phyloP scores from a whole-genome alignment of 2,888 invertebrate species.

The Ectropis crepuscularia region DNA sequence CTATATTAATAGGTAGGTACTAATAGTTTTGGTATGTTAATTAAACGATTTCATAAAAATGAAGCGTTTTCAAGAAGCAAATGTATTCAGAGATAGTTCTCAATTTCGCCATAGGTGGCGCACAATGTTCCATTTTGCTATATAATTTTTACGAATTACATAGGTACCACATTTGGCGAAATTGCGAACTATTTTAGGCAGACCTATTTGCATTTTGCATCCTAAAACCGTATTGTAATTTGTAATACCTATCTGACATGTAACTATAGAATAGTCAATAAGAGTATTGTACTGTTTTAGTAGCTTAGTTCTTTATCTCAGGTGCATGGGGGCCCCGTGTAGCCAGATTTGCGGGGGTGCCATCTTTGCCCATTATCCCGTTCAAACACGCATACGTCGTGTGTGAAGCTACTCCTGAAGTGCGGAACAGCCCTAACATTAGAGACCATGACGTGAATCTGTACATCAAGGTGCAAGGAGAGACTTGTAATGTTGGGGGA shows the following conservation, averaged over 20 bases:
- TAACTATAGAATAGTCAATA: not conserved
- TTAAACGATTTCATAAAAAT: no score
- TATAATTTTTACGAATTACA: no score
- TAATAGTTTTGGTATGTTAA: no score
- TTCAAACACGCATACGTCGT: constrained; percentile 96
- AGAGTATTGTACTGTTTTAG: not conserved
- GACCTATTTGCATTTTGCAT: no score
- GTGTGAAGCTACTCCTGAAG: constrained; percentile 90
- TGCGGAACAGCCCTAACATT: constrained; percentile 91
- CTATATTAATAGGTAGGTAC: no score
- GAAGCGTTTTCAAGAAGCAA: no score
- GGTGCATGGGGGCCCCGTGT: constrained; percentile 93
- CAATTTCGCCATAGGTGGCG: no score
- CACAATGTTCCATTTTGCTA: no score
- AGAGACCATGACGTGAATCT: constrained; percentile 93
- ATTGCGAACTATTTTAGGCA: no score
- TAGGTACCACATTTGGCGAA: no score
- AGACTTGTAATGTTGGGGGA: constrained; percentile 93
- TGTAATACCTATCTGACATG: not conserved
- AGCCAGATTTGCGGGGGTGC: constrained; percentile 87
- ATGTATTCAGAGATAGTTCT: no score
- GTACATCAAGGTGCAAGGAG: constrained; percentile 93
- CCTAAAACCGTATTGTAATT: no score
- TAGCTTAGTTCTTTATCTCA: constrained; percentile 33
- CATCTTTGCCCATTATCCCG: constrained; percentile 89